Evolutionary conservation across 2,797 vertebrate species (phyloP), one percentile per base, ranked within the genome.

Genomic region (Aplochiton taeniatus): DNA sequence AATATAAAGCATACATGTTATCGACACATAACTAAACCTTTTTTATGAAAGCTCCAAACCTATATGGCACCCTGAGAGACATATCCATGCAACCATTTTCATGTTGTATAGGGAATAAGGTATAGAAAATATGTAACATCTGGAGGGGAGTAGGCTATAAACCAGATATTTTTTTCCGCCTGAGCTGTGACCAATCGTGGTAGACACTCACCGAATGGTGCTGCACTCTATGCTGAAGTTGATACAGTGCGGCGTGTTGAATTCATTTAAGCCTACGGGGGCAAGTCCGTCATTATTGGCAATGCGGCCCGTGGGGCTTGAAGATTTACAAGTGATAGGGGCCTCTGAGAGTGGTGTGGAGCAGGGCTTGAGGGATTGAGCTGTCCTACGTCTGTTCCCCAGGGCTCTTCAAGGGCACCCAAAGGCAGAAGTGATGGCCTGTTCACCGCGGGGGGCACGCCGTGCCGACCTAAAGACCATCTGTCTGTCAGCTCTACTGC

Each of bases 321-420:
- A 43, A 68, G 66, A 78, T 72, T 80, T 75, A 80, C 0, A 9
- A 61, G 62, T 75, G 73, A 69, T 56, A 63, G 17, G 59, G 68
- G 63, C 59, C 61, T 66, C 61, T 47, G 44, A 59, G 64, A 69
- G 49, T 47, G 19, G 56, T 19, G 1, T 8, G 65, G 45, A 68
- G 56, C 55, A 65, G 52, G 31, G 43, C 63, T 50, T 50, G 61
- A 75, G 59, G 65, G 69, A 87, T 52, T 49, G 73, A 74, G 59
- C 66, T 76, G 57, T 66, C 67, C 57, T 62, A 57, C 71, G 72
- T 73, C 63, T 55, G 58, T 69, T 70, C 49, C 56, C 63, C 45
- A 16, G 18, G 71, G 68, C 63, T 74, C 31, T 42, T 60, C 57
- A 65, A 75, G 75, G 69, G 53, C 67, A 20, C 52, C 49, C 49